Evolutionary conservation across 2,888 invertebrate genomes (phyloP), one percentile per base, ranked within the genome.

Genomic region (Cosmia trapezina): DNA sequence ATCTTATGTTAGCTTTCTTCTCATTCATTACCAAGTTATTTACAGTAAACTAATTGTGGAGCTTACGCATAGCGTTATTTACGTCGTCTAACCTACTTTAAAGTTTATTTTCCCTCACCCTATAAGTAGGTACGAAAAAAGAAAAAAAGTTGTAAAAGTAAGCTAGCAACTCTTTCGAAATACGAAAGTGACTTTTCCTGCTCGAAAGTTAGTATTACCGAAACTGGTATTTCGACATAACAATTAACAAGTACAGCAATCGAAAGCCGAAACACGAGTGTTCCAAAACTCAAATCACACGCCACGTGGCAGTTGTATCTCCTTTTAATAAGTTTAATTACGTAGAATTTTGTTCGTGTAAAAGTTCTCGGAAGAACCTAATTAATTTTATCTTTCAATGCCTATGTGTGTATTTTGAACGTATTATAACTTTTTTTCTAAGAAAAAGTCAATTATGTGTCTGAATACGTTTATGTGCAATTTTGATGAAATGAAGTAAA

Each of bases 201-300:
- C 12, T 63, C 22, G 14, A 60, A 73, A 74, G 33, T 80, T 76
- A 33, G 47, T 33, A 19, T 43, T 12, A 28, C 53, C 11, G 33
- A 80, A 76, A 80, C 51, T 72, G 45, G 51, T 53, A 12, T 43
- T 60, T 33, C 41, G 57, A 43, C 19, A 33, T 17, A 56, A 33
- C 65, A 77, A 43, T 75, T 65, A 77, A 65, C 51, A 14, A 65
- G 60, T 61, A 61, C 22, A 64, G 54, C 28, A 61, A 61, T 75
- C 19, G 28, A 74, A 76, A 74, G 43, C 80, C 80, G 43, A 56
- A 76, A 80, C 64, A 61, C 28, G 37, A 28, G n/a, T 54, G 41
- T 80, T 64, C 12, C 19, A 37, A 22, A 79, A 61, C 54, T 56
- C 60, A 56, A n/a, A 28, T 45, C 28, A 64, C 17, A 28, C 14